Base-by-base conservation (phyloP, 2,888 invertebrate genomes). In the Folsomia manolachei region DNA sequence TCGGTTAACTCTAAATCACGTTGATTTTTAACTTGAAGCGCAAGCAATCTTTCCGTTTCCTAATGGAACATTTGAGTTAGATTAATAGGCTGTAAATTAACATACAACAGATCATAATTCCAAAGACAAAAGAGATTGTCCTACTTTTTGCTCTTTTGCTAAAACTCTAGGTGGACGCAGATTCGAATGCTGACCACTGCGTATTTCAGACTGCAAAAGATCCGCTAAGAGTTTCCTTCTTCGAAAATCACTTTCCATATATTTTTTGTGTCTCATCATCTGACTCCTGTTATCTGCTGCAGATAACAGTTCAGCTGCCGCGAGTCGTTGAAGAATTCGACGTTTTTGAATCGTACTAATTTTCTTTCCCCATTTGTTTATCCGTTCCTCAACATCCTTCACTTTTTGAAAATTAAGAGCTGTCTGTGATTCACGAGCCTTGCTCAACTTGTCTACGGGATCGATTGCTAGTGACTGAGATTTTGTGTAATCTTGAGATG, bases 1-100 rank as follows among this genome's bases (percentile, higher is more conserved):
- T 69, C 66, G 18, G 63, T 62, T 66, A 71, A 65, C n/a, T 73
- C 70, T 18, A 66, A n/a, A 21, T 61, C 63, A 27, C 70, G 73
- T 27, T 73, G 66, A 23, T 73, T n/a, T 24, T 24, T 9, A 23
- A 23, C 21, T 63, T 63, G 24, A 7, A 23, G 21, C 24, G 14
- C 9, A 4, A 24, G 7, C 9, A 25, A 23, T 25, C 4, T 24
- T 24, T 63, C 26, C 23, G 18, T n/a, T 2, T 25, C 63, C 24
- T 63, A 63, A 19, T 56, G 39, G 7, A 39, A 39, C 7, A 39
- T 39, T 39, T 39, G n/a, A n/a, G n/a, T n/a, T n/a, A n/a, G n/a
- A n/a, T n/a, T n/a, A n/a, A n/a, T n/a, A n/a, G n/a, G n/a, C n/a
- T n/a, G n/a, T n/a, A n/a, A n/a, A n/a, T n/a, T n/a, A n/a, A n/a